These are phyloP conservation scores for Phocoena sinus DNA, from an alignment of 2,113 vertebrate species.

Conservation along the genomic window DNA sequence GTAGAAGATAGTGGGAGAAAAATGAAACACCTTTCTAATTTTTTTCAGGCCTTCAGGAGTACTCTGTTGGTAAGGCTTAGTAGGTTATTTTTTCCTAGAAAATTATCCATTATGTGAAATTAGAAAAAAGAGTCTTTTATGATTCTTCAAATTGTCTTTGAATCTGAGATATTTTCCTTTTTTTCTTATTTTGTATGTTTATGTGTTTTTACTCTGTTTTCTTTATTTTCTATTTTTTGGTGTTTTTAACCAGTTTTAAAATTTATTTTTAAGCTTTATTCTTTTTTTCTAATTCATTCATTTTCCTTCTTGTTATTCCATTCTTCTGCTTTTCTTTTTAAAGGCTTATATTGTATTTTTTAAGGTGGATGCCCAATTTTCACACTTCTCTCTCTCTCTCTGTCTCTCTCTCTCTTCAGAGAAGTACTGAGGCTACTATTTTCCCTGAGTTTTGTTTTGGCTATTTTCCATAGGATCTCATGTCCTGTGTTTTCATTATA, in stretches of 20 bases:
- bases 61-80: background rate
- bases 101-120: background rate
- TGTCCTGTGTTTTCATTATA: background rate
- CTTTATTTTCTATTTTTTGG: background rate
- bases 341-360: background rate
- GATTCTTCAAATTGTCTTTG: slow-evolving; percentile 10
- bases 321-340: background rate
- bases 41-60: background rate
- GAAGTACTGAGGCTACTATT: background rate
- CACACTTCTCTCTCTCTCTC: background rate
- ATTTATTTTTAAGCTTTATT: background rate
- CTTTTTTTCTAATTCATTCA: background rate
- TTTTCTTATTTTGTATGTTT: background rate
- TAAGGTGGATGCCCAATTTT: background rate
- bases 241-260: background rate
- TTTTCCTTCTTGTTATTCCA: background rate
- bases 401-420: background rate
- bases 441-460: background rate
- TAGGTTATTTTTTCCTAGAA: background rate
- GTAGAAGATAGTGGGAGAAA: background rate
- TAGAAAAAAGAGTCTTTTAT: background rate
- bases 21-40: background rate
- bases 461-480: background rate
- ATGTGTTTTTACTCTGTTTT: background rate
- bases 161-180: background rate